Evolutionary conservation across 92 coral and sea anemone genomes (phyloP).

Genomic region (Desmophyllum pertusum): DNA sequence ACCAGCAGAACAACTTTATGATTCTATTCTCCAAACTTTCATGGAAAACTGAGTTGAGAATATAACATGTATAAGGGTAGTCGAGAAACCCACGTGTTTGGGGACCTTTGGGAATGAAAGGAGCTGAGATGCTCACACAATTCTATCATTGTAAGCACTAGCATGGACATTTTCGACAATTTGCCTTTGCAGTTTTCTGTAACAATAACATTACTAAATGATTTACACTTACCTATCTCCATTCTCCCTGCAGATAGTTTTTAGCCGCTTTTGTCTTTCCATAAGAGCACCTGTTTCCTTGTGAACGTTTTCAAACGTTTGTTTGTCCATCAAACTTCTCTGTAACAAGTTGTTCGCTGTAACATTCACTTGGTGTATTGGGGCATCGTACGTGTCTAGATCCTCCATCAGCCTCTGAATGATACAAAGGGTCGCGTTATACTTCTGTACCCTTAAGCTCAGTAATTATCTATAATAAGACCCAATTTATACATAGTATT

Average conservation of each 20-base stretch:
- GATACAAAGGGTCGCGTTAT: background rate
- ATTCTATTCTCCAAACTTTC: background rate
- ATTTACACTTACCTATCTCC: constrained; percentile 21
- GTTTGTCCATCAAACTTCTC: background rate
- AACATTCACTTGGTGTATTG: constrained; percentile 9
- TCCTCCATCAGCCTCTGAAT: constrained; percentile 30
- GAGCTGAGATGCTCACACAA: background rate
- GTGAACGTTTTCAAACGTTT: background rate
- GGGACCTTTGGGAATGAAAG: too few relatives aligned
- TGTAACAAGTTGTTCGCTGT: constrained; percentile 2
- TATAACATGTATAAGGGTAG: background rate
- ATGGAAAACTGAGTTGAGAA: background rate
- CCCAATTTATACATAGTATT: too few relatives aligned
- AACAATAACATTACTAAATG: too few relatives aligned
- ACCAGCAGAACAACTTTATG: background rate
- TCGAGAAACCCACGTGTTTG: background rate
- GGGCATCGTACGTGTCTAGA: constrained; percentile 5
- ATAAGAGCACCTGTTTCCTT: constrained; percentile 21
- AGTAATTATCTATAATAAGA: too few relatives aligned
- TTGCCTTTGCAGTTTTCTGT: background rate
- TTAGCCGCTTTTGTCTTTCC: constrained; percentile 21
- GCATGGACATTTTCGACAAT: background rate
- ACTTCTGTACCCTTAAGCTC: background rate
- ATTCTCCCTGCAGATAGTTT: constrained; percentile 1
- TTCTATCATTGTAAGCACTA: background rate